Percentiles rank a stretch among this genome's conserved stretches.
Conservation (phyloP, 2,113 vertebrate genomes). For the Ancistrus triradiatus region DNA sequence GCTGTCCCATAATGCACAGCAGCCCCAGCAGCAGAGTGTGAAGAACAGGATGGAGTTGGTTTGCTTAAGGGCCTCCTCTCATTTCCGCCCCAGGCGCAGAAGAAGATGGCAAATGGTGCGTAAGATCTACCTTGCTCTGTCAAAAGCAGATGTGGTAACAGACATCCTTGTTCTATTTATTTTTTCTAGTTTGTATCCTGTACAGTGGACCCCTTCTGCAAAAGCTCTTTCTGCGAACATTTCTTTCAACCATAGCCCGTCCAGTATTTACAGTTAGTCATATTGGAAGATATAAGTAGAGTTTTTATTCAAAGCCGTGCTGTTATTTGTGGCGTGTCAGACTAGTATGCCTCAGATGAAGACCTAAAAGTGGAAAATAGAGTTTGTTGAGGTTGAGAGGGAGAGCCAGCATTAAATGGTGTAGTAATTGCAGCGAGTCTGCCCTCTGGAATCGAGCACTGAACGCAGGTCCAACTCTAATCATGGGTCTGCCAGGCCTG, state of each 20-base stretch:
- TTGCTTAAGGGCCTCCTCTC: conserved; percentile 25
- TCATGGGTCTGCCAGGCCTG: conserved; percentile 15
- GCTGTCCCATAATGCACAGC: conserved; percentile 24
- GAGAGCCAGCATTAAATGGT: conserved; percentile 20
- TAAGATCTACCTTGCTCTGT: conserved; percentile 1
- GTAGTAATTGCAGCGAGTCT: conserved; percentile 35
- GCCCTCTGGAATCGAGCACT: conserved; percentile 22
- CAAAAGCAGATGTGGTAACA: conserved; percentile 12
- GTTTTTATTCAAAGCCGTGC: conserved; percentile 9
- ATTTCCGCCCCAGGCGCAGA: conserved; percentile 19
- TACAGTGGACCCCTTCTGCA: not conserved
- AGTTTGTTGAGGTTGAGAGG: conserved; percentile 15
- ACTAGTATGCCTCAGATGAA: not conserved
- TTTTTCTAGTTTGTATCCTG: not conserved
- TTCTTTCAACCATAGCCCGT: not conserved
- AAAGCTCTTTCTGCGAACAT: not conserved
- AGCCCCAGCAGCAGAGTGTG: conserved; percentile 19
- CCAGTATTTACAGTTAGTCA: not conserved
- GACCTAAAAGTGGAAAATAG: conserved; percentile 15
- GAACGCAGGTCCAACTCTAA: conserved; percentile 19
- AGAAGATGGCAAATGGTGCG: conserved; percentile 9
- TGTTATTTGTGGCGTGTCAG: conserved; percentile 9
- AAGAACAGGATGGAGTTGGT: conserved; percentile 32
- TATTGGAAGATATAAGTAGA: conserved; percentile 27
- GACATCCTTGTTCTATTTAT: not conserved